Base-by-base conservation (phyloP, 1,140 invertebrate species). In the Theocolax elegans region DNA sequence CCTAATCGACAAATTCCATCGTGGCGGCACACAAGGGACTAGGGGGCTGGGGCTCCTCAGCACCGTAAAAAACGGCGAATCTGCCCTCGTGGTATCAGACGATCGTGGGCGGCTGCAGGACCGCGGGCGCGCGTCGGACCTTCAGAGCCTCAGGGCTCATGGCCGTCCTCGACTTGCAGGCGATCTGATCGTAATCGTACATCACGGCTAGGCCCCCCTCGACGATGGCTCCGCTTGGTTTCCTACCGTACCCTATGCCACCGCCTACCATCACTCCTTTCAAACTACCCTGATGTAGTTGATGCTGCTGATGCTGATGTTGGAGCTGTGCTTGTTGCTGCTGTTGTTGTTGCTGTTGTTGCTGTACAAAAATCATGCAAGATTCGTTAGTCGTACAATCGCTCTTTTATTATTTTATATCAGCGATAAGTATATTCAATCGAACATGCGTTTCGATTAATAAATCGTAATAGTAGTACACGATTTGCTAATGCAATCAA, bases 141-240 rank as follows among this genome's bases (percentile, higher is more conserved):
- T 85, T 85, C 21, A 86, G 67, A 23, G 85, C 85, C 77, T 85
- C 85, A 31, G 85, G 85, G 64, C 85, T 86, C 77, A 86, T 82
- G 64, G 83, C 64, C 27, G 54, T 72, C 63, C 78, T 74, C 17
- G 75, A 65, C 65, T 84, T 81, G 72, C 83, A 84, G 19, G 76
- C 74, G 59, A 85, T 83, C 71, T 82, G 81, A 73, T 81, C 80
- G 66, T 85, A 85, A 78, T 85, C 84, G 72, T 85, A 86, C 74
- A 82, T 81, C 60, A 82, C 81, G 17, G 79, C 77, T 17, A 85
- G 72, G 4, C 80, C 78, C 42, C 77, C 79, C 23, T 58, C 62
- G 51, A 59, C 15, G 25, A 38, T 13, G 15, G 48, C 49, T 17
- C 19, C 27, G 40, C 42, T 17, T 12, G 68, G 51, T 10, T 46